Conservation (phyloP, 2,888 invertebrate genomes). For the Aspidiotus rigidus region DNA sequence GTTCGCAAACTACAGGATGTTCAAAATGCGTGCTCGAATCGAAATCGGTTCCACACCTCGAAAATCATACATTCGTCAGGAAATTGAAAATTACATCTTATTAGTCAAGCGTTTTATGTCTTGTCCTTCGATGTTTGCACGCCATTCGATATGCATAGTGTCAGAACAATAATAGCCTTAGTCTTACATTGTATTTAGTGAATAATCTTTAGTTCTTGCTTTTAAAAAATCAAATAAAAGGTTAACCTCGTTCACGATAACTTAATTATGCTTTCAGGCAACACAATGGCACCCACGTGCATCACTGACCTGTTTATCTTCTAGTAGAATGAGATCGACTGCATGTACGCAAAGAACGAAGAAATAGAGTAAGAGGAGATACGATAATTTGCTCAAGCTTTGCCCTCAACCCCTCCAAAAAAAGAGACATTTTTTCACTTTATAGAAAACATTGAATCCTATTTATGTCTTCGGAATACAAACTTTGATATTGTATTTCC, state of each 20-base stretch:
- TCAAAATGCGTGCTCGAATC: conserved; percentile 13
- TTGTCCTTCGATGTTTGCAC: conserved; percentile 28
- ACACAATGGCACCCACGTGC: too few relatives aligned
- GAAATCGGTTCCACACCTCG: conserved; percentile 24
- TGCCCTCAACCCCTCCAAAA: too few relatives aligned
- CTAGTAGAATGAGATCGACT: too few relatives aligned
- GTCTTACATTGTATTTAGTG: not conserved
- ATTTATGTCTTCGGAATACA: too few relatives aligned
- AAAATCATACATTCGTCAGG: conserved; percentile 14
- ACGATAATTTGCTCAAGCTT: too few relatives aligned
- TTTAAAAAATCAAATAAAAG: not conserved
- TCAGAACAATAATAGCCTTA: not conserved
- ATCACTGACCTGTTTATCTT: too few relatives aligned
- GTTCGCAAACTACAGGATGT: conserved; percentile 23
- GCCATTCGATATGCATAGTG: not conserved
- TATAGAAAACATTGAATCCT: too few relatives aligned
- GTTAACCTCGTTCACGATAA: not conserved
- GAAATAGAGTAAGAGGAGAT: too few relatives aligned
- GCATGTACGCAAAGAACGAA: too few relatives aligned
- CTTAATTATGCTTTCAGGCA: too few relatives aligned
- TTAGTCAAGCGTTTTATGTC: conserved; percentile 25
- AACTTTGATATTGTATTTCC: too few relatives aligned
- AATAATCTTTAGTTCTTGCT: not conserved
- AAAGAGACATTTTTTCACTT: too few relatives aligned
- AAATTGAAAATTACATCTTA: conserved; percentile 30